A percentile compares a stretch with the other conserved stretches of the same genome.
phyloP scores from a whole-genome alignment of 2,797 vertebrate genomes.

The Macroramphosus scolopax region DNA sequence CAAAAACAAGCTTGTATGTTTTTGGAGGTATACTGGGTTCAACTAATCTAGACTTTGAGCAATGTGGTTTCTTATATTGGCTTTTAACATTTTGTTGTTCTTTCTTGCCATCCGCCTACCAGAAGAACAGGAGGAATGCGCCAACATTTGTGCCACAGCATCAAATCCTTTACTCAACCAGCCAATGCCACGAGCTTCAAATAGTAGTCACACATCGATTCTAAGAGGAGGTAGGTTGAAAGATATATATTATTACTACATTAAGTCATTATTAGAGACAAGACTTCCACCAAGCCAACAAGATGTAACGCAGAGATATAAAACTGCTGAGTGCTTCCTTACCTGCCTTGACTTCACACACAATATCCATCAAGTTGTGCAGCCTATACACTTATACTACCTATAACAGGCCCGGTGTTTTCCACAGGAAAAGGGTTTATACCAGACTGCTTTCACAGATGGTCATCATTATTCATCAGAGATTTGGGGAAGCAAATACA shows the following conservation, averaged over 20 bases:
- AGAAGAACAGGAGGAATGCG: constrained; percentile 66
- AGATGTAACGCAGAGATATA: constrained; percentile 12
- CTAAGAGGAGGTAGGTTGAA: constrained; percentile 77
- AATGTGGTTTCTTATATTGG: too few relatives aligned
- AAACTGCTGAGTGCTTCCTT: neutral
- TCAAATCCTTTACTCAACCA: constrained; percentile 62
- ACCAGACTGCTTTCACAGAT: neutral
- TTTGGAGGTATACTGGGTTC: too few relatives aligned
- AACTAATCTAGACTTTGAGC: too few relatives aligned
- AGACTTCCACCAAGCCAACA: neutral
- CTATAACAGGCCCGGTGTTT: too few relatives aligned
- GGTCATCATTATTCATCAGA: neutral
- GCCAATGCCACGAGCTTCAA: constrained; percentile 74
- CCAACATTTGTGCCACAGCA: constrained; percentile 64
- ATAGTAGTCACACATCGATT: constrained; percentile 71
- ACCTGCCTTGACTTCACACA: constrained; percentile 2
- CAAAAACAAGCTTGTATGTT: too few relatives aligned
- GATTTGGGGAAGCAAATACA: neutral
- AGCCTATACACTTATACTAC: neutral
- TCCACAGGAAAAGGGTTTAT: neutral
- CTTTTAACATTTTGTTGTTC: constrained; percentile 38
- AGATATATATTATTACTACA: constrained; percentile 9
- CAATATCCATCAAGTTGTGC: constrained; percentile 5
- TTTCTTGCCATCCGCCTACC: constrained; percentile 77
- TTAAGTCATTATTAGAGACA: constrained; percentile 3